Conservation (phyloP, 1,140 invertebrate genomes). For the Ylistrum balloti region DNA sequence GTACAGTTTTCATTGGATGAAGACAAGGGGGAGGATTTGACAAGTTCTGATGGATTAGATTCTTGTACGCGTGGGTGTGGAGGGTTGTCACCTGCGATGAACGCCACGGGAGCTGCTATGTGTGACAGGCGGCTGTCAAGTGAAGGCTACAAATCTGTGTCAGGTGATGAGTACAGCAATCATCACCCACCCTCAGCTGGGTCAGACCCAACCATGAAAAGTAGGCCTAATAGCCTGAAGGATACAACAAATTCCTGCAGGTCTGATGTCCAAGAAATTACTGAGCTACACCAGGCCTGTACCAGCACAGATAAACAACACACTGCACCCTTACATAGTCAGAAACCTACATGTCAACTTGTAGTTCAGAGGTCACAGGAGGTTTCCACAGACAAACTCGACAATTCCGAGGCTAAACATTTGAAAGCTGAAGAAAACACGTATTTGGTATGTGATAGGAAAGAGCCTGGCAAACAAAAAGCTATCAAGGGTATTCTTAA, state of each 20-base stretch:
- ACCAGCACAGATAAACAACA: background rate
- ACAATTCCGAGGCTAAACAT: background rate
- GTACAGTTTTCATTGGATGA: background rate
- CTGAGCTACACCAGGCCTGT: background rate
- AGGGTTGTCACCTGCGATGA: background rate
- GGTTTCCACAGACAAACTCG: background rate
- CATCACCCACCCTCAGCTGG: slow-evolving; percentile 34
- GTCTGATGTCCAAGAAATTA: background rate
- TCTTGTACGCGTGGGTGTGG: background rate
- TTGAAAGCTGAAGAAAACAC: background rate
- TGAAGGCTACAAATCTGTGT: slow-evolving; percentile 13
- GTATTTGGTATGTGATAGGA: background rate
- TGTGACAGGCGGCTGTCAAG: background rate
- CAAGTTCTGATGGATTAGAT: background rate
- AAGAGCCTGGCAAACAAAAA: background rate
- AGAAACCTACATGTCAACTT: background rate
- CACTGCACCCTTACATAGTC: background rate
- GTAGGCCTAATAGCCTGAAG: background rate
- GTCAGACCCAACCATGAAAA: background rate
- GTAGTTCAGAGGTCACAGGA: background rate
- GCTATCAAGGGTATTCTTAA: slow-evolving; percentile 9
- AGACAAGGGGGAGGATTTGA: background rate
- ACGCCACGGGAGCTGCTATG: background rate
- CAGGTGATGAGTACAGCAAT: background rate
- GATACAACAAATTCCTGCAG: background rate